Evolutionary conservation across 2,888 invertebrate species (phyloP), one percentile per base, ranked within the genome.

Genomic region (Scrobipalpa atriplicella): DNA sequence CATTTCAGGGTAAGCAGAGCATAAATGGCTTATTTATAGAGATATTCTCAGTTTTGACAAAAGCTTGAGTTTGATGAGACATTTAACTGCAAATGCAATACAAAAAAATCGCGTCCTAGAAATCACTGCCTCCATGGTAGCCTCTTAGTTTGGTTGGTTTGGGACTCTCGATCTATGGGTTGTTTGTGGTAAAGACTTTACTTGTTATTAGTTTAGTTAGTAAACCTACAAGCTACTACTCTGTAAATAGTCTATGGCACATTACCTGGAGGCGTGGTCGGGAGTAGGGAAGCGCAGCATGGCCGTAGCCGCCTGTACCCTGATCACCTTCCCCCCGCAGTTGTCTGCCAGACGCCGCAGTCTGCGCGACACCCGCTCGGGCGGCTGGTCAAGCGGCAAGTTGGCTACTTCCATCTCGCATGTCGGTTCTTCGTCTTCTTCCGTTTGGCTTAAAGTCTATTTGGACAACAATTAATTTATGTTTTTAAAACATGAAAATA

Each of bases 311-410:
- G 94, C 93, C 21, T 93, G 93, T 11, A 97, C 90, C 66, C 93
- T 90, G 2, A 95, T 80, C 18, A 97, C 96, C 75, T 95, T 94
- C 2, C 97, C 97, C 0, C 97, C 97, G 80, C 96, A 97, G 84
- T 97, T 97, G 76, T 95, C 95, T 0, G 96, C 95, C 66, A 97
- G 84, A 75, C 95, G 93, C 68, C 95, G 94, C 66, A 98, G 91
- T 51, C 96, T 89, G 68, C 93, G 93, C 21, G 94, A 94, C 39
- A 96, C 88, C 62, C 93, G 90, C 60, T 91, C 93, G 0, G 87
- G 81, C 6, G 95, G 94, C 73, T 94, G 92, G 70, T 94, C 94
- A 67, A 92, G 82, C 0, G 96, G 96, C 75, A 96, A 91, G 83
- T 96, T 96, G 66, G 89, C 90, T 52, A 97, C 94, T 76, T 95